phyloP scores from a whole-genome alignment of 2,888 invertebrate genomes.

The Folsomia manolachei region DNA sequence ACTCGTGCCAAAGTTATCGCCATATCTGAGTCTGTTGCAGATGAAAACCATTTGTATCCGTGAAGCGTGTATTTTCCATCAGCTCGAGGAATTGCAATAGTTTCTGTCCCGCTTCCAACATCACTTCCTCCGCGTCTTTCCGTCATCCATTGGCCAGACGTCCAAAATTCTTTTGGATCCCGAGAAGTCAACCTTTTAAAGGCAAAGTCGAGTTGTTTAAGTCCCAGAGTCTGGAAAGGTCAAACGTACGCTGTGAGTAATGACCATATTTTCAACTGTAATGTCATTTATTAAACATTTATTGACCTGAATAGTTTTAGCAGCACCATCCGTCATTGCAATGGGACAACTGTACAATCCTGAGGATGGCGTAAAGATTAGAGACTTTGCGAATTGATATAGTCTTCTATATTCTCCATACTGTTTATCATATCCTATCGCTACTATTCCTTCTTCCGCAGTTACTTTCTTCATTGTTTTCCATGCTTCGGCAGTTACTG shows the following conservation, averaged over 20 bases:
- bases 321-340: conserved; percentile 63
- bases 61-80: conserved; percentile 56
- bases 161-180: conserved; percentile 58
- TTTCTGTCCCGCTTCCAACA: conserved; percentile 60
- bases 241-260: not conserved
- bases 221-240: conserved; percentile 36
- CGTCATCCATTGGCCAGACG: conserved; percentile 65
- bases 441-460: conserved; percentile 60
- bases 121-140: conserved; percentile 61
- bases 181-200: conserved; percentile 54
- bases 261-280: not conserved
- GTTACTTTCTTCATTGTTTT: conserved; percentile 57
- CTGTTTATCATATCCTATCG: conserved; percentile 57
- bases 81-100: conserved; percentile 55
- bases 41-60: conserved; percentile 63
- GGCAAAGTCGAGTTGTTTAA: conserved; percentile 43
- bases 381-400: conserved; percentile 58
- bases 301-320: conserved; percentile 56
- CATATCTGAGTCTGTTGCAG: conserved; percentile 62
- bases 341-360: conserved; percentile 61
- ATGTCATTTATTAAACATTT: not conserved
- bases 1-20: conserved; percentile 59
- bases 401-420: conserved; percentile 54
- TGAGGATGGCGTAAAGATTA: conserved; percentile 57
- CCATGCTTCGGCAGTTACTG: conserved; percentile 59